Evolutionary conservation across 2,888 invertebrate genomes (phyloP), one percentile per base, ranked within the genome.

Genomic region (Agonopterix arenella): DNA sequence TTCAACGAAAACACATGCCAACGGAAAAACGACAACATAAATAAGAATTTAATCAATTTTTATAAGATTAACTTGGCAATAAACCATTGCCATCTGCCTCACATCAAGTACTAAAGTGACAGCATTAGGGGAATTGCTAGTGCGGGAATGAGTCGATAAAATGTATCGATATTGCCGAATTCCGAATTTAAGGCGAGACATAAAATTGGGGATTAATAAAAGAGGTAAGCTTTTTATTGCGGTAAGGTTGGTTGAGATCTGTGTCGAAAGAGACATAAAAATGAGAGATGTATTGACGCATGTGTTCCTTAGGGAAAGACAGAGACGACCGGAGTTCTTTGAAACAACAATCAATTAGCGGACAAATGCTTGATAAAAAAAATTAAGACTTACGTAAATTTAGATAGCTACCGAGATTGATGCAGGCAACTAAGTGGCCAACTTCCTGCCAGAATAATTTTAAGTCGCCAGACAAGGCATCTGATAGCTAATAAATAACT

Each of bases 61-160:
- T 57, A 66, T 58, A 60, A 57, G 59, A 59, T 59, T 58, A 61
- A 51, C 47, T 36, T 10, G 16, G 51, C 48, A 52, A 55, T 53
- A 52, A 55, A 56, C 54, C 48, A 55, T 50, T 44, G 45, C 11
- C 40, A 48, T 55, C 55, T 54, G 53, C 55, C 56, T 56, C 54
- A 50, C 60, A 59, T 66, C 66, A 62, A 59, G 53, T 55, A 57
- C 60, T 62, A 65, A 69, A 64, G 66, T 60, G 66, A 59, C 61
- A 57, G 54, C 72, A 73, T 74, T 75, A 71, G 59, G 68, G 68
- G 69, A 70, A 72, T 76, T 72, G 72, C 59, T 71, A 70, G 65
- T 59, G 73, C 58, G 55, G 67, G 49, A 57, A 51, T 9, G 45
- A 56, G 56, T 63, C 61, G 64, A 65, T 52, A 52, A 40, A 52